These are phyloP conservation scores for Tridacna crocea DNA, from an alignment of 2,888 invertebrate genomes.

Conservation along the genomic window DNA sequence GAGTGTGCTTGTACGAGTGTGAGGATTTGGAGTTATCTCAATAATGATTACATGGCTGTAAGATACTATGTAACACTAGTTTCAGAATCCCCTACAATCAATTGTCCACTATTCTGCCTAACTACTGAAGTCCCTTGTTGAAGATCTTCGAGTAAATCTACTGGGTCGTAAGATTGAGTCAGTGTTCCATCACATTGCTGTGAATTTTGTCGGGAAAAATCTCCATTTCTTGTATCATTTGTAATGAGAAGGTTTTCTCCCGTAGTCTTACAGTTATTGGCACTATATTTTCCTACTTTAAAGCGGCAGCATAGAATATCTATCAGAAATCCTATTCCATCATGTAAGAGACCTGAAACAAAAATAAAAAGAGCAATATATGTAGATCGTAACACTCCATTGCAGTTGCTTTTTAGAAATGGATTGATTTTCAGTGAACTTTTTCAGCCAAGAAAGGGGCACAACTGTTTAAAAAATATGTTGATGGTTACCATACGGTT, in stretches of 20 bases:
- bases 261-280: not conserved
- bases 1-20: too few species aligned
- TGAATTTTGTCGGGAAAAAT: not conserved
- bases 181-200: not conserved
- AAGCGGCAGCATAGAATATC: slow-evolving; percentile 78
- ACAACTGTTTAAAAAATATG: too few species aligned
- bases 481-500: too few species aligned
- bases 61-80: slow-evolving; percentile 11
- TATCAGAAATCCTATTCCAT: slow-evolving; percentile 70
- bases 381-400: too few species aligned
- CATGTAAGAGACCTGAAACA: slow-evolving; percentile 78
- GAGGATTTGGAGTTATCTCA: too few species aligned
- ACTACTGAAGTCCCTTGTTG: not conserved
- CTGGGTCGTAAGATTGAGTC: slow-evolving; percentile 1
- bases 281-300: slow-evolving; percentile 68
- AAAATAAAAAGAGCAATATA: not conserved
- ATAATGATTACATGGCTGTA: too few species aligned
- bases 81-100: not conserved
- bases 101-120: slow-evolving; percentile 4
- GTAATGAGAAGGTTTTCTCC: not conserved
- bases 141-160: slow-evolving; percentile 9
- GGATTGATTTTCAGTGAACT: too few species aligned
- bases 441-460: too few species aligned
- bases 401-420: too few species aligned
- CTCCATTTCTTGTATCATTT: not conserved